These are phyloP conservation scores for Tetrao urogallus DNA, from an alignment of 2,113 vertebrate genomes.

Conservation along the genomic window DNA sequence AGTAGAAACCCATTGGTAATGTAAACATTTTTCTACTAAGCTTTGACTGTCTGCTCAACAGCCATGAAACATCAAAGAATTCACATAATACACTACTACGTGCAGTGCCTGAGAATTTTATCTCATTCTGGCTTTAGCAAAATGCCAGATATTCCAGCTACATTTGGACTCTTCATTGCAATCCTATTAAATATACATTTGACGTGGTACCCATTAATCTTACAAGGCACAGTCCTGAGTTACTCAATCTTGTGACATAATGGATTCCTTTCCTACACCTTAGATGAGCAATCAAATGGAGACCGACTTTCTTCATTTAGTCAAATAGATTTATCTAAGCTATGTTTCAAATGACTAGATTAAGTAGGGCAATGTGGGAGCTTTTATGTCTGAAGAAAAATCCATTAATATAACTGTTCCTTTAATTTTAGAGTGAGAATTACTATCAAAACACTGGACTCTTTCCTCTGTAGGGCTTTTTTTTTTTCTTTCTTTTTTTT, in stretches of 20 bases:
- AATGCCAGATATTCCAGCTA: neutral
- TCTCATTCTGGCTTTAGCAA: neutral
- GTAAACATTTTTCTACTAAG: neutral
- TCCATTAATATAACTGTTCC: conserved; percentile 42
- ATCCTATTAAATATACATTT: conserved; percentile 51
- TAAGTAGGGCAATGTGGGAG: conserved; percentile 44
- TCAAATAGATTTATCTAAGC: conserved; percentile 70
- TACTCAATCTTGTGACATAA: conserved; percentile 65
- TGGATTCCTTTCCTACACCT: conserved; percentile 61
- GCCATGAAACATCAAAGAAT: neutral
- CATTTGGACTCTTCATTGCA: neutral
- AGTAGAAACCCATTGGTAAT: neutral
- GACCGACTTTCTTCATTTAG: conserved; percentile 62
- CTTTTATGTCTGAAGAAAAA: conserved; percentile 60
- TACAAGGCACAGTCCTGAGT: conserved; percentile 6
- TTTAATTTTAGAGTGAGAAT: conserved; percentile 63
- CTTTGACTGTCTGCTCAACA: neutral
- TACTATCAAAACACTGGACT: conserved; percentile 39
- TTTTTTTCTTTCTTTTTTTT: too few relatives aligned
- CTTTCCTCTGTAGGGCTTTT: conserved; percentile 23
- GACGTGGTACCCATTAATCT: conserved; percentile 59
- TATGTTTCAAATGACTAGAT: conserved; percentile 65
- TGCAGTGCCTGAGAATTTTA: neutral
- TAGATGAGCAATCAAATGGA: conserved; percentile 63
- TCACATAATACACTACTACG: neutral